Evolutionary conservation across 2,113 vertebrate genomes (phyloP), one percentile per base, ranked within the genome.

Genomic region (Triplophysa tibetana): DNA sequence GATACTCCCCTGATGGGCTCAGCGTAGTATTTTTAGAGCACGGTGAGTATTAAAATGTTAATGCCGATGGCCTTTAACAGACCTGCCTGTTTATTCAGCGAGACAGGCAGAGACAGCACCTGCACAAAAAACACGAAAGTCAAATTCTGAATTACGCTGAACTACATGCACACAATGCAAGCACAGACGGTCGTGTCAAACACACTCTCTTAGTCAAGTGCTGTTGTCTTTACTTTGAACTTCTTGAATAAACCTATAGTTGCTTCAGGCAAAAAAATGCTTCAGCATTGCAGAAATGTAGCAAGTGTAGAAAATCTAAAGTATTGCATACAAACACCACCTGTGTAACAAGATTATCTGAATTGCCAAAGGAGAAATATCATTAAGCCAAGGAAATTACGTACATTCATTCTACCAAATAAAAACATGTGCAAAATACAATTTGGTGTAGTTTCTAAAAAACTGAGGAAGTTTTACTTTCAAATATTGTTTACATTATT

Each of bases 1-100:
- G 87, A 91, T 87, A 77, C 80, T 83, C 75, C 83, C 84, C 82
- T 67, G 85, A 89, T 87, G 86, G 86, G 80, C 66, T 76, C 74
- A 86, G 90, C 90, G 88, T 89, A 86, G 81, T 87, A 77, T 85
- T 89, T 86, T 88, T 81, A 89, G 86, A 88, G 86, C 26, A 16
- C 21, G 74, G 26, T 68, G 10, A 17, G 68, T 75, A 85, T 88
- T 92, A 82, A 91, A 91, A 91, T 85, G 85, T 90, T 90, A 88
- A 92, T 90, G 90, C 69, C 17, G 48, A 67, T 80, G 72, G 68
- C 74, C 82, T 79, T 79, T 70, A 79, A 43, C 13, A 79, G 73
- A 73, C 76, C 79, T 81, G 65, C 69, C 81, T 77, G 78, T 84
- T 82, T 73, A 81, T 77, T 68, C 68, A 66, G 14, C 41, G 43